These are phyloP conservation scores for Lepidocyrtinus sp. DNA, from an alignment of 2,888 invertebrate genomes.

Conservation along the genomic window DNA sequence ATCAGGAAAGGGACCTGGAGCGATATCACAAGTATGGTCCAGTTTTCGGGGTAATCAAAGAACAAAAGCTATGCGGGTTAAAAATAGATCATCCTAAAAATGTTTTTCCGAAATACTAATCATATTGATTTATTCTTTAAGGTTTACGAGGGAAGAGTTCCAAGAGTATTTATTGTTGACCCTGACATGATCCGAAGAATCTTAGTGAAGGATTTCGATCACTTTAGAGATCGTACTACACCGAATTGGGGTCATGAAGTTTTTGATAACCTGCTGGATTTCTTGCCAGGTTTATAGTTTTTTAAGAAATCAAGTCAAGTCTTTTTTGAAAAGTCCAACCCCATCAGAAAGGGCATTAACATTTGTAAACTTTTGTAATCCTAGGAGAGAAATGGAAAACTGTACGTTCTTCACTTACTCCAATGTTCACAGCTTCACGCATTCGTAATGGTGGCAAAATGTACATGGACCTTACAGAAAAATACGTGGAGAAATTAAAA, in stretches of 20 bases:
- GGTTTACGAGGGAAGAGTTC: slow-evolving; percentile 39
- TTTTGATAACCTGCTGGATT: slow-evolving; percentile 37
- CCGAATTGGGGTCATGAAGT: slow-evolving; percentile 34
- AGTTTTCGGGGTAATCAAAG: slow-evolving; percentile 56
- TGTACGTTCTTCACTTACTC: slow-evolving; percentile 43
- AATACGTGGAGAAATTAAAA: slow-evolving; percentile 22
- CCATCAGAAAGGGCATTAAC: too few relatives aligned
- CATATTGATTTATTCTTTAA: too few relatives aligned
- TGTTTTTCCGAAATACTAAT: too few relatives aligned
- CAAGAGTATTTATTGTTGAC: slow-evolving; percentile 37
- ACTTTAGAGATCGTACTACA: slow-evolving; percentile 31
- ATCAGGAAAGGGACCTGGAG: slow-evolving; percentile 39
- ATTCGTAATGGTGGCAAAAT: slow-evolving; percentile 40
- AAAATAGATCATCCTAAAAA: too few relatives aligned
- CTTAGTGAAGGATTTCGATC: slow-evolving; percentile 39
- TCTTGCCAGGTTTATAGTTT: slow-evolving; percentile 32
- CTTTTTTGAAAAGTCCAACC: too few relatives aligned
- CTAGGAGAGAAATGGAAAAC: slow-evolving; percentile 57
- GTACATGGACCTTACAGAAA: slow-evolving; percentile 22
- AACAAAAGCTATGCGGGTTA: too few relatives aligned
- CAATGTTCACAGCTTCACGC: slow-evolving; percentile 52
- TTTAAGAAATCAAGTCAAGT: too few relatives aligned
- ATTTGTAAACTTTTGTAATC: slow-evolving; percentile 6
- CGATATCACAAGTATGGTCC: slow-evolving; percentile 44
- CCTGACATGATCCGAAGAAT: slow-evolving; percentile 44